Conservation (phyloP, 2,888 invertebrate genomes). For the Drosophila putrida region DNA sequence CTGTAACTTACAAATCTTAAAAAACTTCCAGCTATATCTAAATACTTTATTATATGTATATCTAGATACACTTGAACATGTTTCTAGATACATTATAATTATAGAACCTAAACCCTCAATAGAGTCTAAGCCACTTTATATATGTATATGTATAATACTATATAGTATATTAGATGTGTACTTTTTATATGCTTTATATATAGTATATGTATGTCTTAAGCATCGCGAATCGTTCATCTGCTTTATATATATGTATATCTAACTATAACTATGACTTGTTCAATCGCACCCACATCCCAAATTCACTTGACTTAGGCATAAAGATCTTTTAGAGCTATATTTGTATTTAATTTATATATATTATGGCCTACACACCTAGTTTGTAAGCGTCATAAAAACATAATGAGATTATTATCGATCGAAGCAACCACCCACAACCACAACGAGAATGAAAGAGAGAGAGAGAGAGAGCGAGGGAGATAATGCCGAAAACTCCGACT, state of each 20-base stretch:
- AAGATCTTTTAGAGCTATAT: slow-evolving; percentile 19
- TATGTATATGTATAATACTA: slow-evolving; percentile 3
- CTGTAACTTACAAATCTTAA: too few relatives aligned
- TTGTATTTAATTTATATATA: slow-evolving; percentile 48
- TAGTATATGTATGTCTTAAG: slow-evolving; percentile 14
- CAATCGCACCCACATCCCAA: slow-evolving; percentile 4
- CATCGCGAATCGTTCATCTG: slow-evolving; percentile 15
- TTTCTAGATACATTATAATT: slow-evolving; percentile 1
- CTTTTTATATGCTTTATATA: slow-evolving; percentile 26
- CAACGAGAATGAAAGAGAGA: slow-evolving; percentile 15
- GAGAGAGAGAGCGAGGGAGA: background rate
- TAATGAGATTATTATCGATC: slow-evolving; percentile 83
- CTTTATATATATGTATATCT: slow-evolving; percentile 10
- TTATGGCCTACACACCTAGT: slow-evolving; percentile 38
- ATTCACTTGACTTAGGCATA: background rate
- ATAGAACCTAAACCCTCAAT: slow-evolving; percentile 4
- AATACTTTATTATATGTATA: background rate
- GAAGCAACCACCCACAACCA: slow-evolving; percentile 16
- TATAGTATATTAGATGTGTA: slow-evolving; percentile 21
- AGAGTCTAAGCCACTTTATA: slow-evolving; percentile 2
- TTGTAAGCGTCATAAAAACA: slow-evolving; percentile 11
- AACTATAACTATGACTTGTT: slow-evolving; percentile 12
- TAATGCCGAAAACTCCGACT: slow-evolving; percentile 22
- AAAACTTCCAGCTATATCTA: too few relatives aligned
- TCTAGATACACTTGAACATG: background rate